Percentiles rank a stretch among this genome's conserved stretches.
Conservation (phyloP, 2,797 vertebrate genomes). For the Ceryle rudis region DNA sequence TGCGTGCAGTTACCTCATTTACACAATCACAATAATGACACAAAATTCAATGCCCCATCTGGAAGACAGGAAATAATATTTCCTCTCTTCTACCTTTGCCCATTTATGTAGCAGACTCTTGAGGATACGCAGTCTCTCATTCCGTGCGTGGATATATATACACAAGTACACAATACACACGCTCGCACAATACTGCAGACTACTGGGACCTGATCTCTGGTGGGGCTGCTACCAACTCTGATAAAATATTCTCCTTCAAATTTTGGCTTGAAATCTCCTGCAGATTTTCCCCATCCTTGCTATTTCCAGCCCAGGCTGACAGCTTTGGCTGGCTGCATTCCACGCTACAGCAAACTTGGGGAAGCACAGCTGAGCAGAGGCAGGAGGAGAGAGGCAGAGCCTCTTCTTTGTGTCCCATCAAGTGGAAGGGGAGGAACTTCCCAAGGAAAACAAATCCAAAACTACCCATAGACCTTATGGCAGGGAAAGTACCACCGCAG, state of each 20-base stretch:
- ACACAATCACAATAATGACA: slow-evolving; percentile 14
- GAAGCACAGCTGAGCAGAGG: not conserved
- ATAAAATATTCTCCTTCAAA: not conserved
- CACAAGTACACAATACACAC: not conserved
- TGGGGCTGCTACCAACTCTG: not conserved
- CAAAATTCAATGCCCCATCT: slow-evolving; percentile 30
- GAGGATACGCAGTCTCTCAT: not conserved
- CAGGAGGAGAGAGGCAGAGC: not conserved
- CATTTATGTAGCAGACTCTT: not conserved
- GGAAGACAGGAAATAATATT: slow-evolving; percentile 31
- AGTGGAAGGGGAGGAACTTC: not conserved
- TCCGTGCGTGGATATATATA: not conserved
- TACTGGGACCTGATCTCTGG: not conserved
- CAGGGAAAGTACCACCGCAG: not conserved
- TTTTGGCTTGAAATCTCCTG: not conserved
- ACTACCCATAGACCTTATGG: no score
- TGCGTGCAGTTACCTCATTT: slow-evolving; percentile 30
- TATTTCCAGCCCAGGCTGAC: not conserved
- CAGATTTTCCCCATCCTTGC: not conserved
- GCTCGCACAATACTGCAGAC: not conserved
- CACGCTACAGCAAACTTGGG: not conserved
- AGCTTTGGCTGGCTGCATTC: not conserved
- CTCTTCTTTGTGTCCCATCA: not conserved
- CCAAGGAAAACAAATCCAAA: not conserved
- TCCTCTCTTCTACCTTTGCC: slow-evolving; percentile 49